Conservation (phyloP, 2,888 invertebrate genomes). For the Minunthozetes semirufus region DNA sequence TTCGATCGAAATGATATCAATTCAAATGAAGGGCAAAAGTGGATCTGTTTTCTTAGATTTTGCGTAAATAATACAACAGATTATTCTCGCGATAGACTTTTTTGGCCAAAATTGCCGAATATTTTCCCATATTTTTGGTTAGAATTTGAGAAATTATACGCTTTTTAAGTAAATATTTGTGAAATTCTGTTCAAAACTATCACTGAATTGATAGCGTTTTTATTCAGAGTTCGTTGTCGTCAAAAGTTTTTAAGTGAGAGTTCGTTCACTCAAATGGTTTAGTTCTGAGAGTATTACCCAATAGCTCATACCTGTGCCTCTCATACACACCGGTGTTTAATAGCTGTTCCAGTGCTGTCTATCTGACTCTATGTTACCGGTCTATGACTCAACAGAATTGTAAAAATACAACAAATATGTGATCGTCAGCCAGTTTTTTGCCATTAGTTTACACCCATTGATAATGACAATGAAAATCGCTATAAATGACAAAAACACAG, state of each 20-base stretch:
- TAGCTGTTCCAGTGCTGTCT: neutral
- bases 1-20: too few species aligned
- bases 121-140: neutral
- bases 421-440: constrained; percentile 2
- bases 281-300: neutral
- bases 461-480: constrained; percentile 11
- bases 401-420: neutral
- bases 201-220: neutral
- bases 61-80: too few species aligned
- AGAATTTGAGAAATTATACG: neutral
- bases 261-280: constrained; percentile 13
- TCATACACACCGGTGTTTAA: neutral
- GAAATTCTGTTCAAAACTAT: neutral
- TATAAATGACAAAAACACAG: neutral
- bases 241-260: constrained; percentile 6
- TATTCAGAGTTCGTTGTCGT: constrained; percentile 20
- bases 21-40: too few species aligned
- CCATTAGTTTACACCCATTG: constrained; percentile 20
- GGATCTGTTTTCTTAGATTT: too few species aligned
- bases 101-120: too few species aligned
- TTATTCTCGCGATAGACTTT: too few species aligned
- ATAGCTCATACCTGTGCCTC: neutral
- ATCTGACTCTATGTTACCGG: constrained; percentile 9
- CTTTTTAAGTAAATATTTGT: neutral
- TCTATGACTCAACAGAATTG: neutral